Base-by-base conservation (phyloP, 2,797 vertebrate genomes). In the Falco biarmicus region DNA sequence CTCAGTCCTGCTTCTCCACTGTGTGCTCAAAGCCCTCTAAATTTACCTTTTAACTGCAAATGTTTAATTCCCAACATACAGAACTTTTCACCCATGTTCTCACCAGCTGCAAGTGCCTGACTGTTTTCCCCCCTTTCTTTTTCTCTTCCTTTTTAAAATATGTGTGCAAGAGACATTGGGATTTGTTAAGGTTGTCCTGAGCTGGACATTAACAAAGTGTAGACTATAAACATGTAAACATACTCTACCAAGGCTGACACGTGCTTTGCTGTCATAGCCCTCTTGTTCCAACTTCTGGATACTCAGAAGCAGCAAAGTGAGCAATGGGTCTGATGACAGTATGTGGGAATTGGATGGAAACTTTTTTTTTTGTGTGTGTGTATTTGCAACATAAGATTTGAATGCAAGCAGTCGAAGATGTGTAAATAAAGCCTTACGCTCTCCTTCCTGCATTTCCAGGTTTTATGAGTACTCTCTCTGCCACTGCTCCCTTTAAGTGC, bases 91-190 rank as follows among this genome's bases (percentile, higher is more conserved):
- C 2, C 7, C 12, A 3, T 63, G 6, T 74, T 79, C n/a, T 79
- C 39, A 57, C 6, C 4, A 22, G 18, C 26, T 79, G 29, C 22
- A 48, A 53, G 22, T n/a, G 45, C 9, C 37, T 54, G 21, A 54
- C 4, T 41, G 0, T 28, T 47, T 50, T 47, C 12, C 1, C 0
- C 5, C 4, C 10, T 28, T 66, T 51, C 6, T 61, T 3, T 54
- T 11, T 22, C 10, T 64, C 20, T 41, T 15, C 50, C 14, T 45
- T 15, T 83, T 68, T 37, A 74, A 81, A 87, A 75, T 51, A 56
- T 1, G 0, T 12, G 3, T 45, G 6, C n/a, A 29, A 39, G 56
- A 87, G 32, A 63, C 10, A n/a, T 4, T 48, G n/a, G 6, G 28
- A 48, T 81, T 60, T 51, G 14, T 60, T 77, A 57, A 41, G 32